Base-by-base conservation (phyloP, 2,797 vertebrate species). In the Acanthis flammea region DNA sequence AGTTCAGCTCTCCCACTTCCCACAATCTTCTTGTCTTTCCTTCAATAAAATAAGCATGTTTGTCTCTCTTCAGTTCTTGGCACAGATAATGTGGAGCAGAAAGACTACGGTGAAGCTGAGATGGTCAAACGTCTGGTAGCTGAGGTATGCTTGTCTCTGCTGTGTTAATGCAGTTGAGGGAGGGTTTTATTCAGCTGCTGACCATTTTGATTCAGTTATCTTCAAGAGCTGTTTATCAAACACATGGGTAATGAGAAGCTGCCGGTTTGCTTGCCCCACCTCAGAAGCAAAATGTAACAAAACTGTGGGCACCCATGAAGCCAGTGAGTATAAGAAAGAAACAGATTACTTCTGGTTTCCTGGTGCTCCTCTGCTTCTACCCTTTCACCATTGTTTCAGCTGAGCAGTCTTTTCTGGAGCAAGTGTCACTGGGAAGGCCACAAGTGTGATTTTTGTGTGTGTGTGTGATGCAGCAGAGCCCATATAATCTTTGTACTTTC, bases 91-190 rank as follows among this genome's bases (percentile, higher is more conserved):
- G 97, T 98, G 94, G 99, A 99, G 68, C 99, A 99, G 95, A 99
- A 98, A 95, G 98, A 98, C 30, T 99, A 98, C 97, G 98, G 98
- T 98, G 99, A 99, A 94, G 97, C 98, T 22, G 99, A 99, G 57
- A 98, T 99, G 98, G 98, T 99, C 86, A 99, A 98, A 28, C 99
- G 99, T 95, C 98, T 99, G 58, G 94, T 99, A 96, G 98, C 98
- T 60, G 99, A 99, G 99, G 99, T 99, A 97, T 39, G 96, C 58
- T 72, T 27, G 2, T 80, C 53, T 78, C 28, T 80, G 5, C 66
- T 81, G 0, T 53, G 25, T 39, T 71, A 54, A 30, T 80, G 4
- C 22, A 60, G 33, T 37, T 80, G 31, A 50, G 47, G 50, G 74
- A 61, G 15, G 24, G 9, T 35, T 85, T 84, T 92, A 19, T 76